Conservation (phyloP, 1,140 invertebrate species). For the Polypedilum vanderplanki region DNA sequence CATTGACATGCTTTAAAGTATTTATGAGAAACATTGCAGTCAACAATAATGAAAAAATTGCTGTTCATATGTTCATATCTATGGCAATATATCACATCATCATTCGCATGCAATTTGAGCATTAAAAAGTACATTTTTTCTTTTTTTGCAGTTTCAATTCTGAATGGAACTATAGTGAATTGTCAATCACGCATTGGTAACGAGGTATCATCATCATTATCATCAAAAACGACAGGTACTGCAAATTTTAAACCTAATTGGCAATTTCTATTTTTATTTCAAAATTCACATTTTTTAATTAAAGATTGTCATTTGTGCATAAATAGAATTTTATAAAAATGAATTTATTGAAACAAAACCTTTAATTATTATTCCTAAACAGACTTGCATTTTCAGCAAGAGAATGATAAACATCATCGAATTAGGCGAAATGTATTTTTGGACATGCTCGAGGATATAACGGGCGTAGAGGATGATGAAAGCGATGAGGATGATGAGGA, state of each 20-base stretch:
- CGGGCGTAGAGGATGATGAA: constrained; percentile 10
- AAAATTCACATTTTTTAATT: too few species aligned
- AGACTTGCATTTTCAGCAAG: constrained; percentile 26
- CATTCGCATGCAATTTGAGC: constrained; percentile 10
- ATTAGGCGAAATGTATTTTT: constrained; percentile 7
- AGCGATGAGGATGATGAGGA: neutral
- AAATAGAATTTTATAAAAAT: too few species aligned
- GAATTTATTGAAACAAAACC: neutral
- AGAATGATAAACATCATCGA: neutral
- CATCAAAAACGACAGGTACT: neutral
- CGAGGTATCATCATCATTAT: neutral
- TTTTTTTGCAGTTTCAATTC: neutral
- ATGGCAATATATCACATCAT: neutral
- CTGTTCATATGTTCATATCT: too few species aligned
- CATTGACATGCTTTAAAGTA: too few species aligned
- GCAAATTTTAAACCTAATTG: too few species aligned
- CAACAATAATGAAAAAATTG: too few species aligned
- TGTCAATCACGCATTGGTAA: constrained; percentile 5
- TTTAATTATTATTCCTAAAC: constrained; percentile 29
- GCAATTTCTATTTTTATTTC: too few species aligned
- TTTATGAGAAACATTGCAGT: too few species aligned
- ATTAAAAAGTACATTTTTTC: neutral
- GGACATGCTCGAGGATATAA: constrained; percentile 20
- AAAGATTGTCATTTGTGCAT: too few species aligned
- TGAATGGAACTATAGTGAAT: neutral